Base-by-base conservation (phyloP, 2,888 invertebrate species). In the Scaptomyza tumidula region DNA sequence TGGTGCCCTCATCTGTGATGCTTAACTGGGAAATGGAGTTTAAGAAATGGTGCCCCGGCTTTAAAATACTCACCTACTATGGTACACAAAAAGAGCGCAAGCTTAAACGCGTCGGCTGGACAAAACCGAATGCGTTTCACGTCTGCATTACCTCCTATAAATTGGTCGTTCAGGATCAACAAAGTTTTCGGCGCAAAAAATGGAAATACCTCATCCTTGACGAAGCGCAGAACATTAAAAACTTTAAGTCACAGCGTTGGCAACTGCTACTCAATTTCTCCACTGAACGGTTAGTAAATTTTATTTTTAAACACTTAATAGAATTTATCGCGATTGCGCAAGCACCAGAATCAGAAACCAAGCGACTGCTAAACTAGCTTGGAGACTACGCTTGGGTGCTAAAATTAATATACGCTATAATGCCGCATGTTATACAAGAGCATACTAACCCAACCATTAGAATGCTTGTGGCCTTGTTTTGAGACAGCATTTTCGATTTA, bases 1-100 rank as follows among this genome's bases (percentile, higher is more conserved):
- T 99, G 72, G 99, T 99, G 78, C 99, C 99, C 66, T 99, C 99
- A 14, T 99, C 99, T 78, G 99, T 99, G 54, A 98, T 99, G 96
- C 94, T 99, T 71, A 99, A 99, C 93, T 99, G 99, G 99, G 99
- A 99, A 93, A 98, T 99, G 97, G 99, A 99, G 93, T 97, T 98
- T 90, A 99, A 99, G 93, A 99, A 99, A 92, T 99, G 99, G 99
- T 99, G 99, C 92, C 99, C 99, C 0, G 98, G 97, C 55, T 98
- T 99, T 92, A 99, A 99, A 94, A 98, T 99, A 89, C 94, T 99
- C 78, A 99, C 99, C 1, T 99, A 99, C 92, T 99, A 98, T 91
- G 99, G 99, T 48, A 95, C 96, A 33, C 97, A 97, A 87, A 99
- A 99, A 91, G 99, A 99, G 92, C 94, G 99, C 61, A 97, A 97